Percentiles rank a stretch among this genome's conserved stretches.
These are phyloP conservation scores for Drosophila anomelani DNA, from an alignment of 2,888 invertebrate genomes.

Conservation along the genomic window DNA sequence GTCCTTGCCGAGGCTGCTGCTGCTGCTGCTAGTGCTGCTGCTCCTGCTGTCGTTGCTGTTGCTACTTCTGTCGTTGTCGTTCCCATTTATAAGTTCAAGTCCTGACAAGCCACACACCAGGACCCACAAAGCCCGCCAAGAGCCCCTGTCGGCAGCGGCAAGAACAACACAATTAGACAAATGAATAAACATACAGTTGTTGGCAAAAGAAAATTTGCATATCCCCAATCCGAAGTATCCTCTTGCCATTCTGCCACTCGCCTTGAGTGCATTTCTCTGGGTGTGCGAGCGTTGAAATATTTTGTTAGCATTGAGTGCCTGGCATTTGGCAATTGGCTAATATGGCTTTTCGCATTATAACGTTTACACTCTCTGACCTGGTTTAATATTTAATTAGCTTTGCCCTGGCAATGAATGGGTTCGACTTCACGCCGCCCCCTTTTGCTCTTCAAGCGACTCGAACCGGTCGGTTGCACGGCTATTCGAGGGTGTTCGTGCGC, in stretches of 20 bases:
- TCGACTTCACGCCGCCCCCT: neutral
- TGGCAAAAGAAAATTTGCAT: slow-evolving; percentile 59
- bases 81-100: slow-evolving; percentile 64
- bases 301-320: slow-evolving; percentile 13
- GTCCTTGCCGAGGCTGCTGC: slow-evolving; percentile 58
- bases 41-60: slow-evolving; percentile 4
- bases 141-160: slow-evolving; percentile 14
- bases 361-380: slow-evolving; percentile 60
- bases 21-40: slow-evolving; percentile 25
- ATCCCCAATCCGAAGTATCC: slow-evolving; percentile 19
- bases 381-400: slow-evolving; percentile 75
- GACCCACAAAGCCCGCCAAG: slow-evolving; percentile 19
- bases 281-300: slow-evolving; percentile 27
- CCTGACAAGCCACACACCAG: slow-evolving; percentile 61
- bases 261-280: slow-evolving; percentile 44
- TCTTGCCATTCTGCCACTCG: slow-evolving; percentile 11
- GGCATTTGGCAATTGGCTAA: slow-evolving; percentile 48
- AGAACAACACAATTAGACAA: slow-evolving; percentile 72
- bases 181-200: slow-evolving; percentile 61
- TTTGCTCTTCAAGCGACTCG: neutral
- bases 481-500: slow-evolving; percentile 52
- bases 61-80: slow-evolving; percentile 49
- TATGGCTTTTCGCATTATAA: slow-evolving; percentile 59
- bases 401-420: slow-evolving; percentile 43
- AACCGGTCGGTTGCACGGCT: slow-evolving; percentile 12